Conservation (phyloP, 1,140 invertebrate genomes). For the Andricus grossulariae region DNA sequence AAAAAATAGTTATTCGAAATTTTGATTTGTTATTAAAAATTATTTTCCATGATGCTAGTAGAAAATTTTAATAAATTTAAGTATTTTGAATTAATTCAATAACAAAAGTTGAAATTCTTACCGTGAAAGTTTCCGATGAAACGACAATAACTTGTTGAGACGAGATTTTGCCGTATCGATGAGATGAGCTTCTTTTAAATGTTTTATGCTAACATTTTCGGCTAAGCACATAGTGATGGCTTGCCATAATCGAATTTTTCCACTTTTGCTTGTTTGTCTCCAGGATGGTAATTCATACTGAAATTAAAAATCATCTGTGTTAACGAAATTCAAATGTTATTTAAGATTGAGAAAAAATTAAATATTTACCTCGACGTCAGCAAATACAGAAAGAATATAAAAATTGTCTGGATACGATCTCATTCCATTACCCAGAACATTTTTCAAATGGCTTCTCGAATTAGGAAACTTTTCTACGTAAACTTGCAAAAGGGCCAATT, state of each 20-base stretch:
- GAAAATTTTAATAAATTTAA: background rate
- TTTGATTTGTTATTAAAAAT: too few species aligned
- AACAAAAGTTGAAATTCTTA: slow-evolving; percentile 35
- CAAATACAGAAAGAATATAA: slow-evolving; percentile 72
- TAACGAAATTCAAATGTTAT: background rate
- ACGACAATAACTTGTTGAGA: slow-evolving; percentile 67
- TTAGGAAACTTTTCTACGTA: slow-evolving; percentile 55
- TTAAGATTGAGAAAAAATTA: slow-evolving; percentile 8
- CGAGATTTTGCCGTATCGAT: slow-evolving; percentile 58
- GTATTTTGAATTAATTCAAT: background rate
- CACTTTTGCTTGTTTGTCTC: slow-evolving; percentile 59
- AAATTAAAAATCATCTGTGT: slow-evolving; percentile 40
- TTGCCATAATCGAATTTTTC: slow-evolving; percentile 57
- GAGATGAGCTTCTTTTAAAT: slow-evolving; percentile 50
- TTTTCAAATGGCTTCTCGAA: slow-evolving; percentile 43
- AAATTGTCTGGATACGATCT: slow-evolving; percentile 78
- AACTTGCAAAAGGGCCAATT: slow-evolving; percentile 72
- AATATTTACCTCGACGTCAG: slow-evolving; percentile 66
- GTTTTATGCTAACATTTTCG: slow-evolving; percentile 59
- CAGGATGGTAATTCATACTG: slow-evolving; percentile 68
- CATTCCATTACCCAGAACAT: slow-evolving; percentile 63
- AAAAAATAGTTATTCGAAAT: too few species aligned
- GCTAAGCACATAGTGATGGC: slow-evolving; percentile 66
- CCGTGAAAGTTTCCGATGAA: slow-evolving; percentile 64
- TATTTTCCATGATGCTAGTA: too few species aligned